phyloP scores from a whole-genome alignment of 2,113 vertebrate genomes.

The Gadus chalcogrammus region DNA sequence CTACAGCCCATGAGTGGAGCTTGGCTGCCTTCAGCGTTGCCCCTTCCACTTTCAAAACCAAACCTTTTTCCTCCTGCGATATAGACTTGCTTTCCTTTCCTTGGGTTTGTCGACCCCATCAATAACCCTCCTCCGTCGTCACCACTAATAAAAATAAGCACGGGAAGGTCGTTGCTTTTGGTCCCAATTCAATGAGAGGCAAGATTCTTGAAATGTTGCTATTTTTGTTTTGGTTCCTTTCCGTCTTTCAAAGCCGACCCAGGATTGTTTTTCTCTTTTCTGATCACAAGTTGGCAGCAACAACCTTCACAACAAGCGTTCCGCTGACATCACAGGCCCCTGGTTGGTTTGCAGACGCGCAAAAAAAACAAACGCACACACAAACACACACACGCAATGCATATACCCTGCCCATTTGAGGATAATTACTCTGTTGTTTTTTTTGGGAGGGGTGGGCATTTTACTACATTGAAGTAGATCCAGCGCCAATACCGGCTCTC shows the following conservation, averaged over 20 bases:
- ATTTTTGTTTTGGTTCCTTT: conserved; percentile 41
- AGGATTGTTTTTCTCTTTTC: conserved; percentile 38
- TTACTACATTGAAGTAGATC: conserved; percentile 18
- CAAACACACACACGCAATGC: conserved; percentile 34
- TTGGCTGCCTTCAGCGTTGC: conserved; percentile 51
- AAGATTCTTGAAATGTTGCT: conserved; percentile 39
- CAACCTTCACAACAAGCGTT: conserved; percentile 49
- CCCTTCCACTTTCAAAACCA: conserved; percentile 61
- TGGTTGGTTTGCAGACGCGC: too few species aligned
- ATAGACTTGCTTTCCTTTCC: conserved; percentile 54
- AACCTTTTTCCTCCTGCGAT: conserved; percentile 25
- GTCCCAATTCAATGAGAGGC: conserved; percentile 36
- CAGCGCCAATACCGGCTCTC: conserved; percentile 30
- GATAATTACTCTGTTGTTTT: conserved; percentile 36
- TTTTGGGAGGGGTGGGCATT: not conserved
- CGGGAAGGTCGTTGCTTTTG: conserved; percentile 42
- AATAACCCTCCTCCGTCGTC: conserved; percentile 61
- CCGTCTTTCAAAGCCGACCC: conserved; percentile 16
- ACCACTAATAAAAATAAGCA: conserved; percentile 48
- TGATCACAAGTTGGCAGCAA: conserved; percentile 45
- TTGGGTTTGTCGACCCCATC: conserved; percentile 58
- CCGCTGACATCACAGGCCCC: conserved; percentile 14
- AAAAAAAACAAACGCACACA: too few species aligned
- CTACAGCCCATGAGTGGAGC: conserved; percentile 61
- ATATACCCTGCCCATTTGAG: conserved; percentile 45